Conservation (phyloP, 2,797 vertebrate genomes). For the Rhynchonycteris naso region DNA sequence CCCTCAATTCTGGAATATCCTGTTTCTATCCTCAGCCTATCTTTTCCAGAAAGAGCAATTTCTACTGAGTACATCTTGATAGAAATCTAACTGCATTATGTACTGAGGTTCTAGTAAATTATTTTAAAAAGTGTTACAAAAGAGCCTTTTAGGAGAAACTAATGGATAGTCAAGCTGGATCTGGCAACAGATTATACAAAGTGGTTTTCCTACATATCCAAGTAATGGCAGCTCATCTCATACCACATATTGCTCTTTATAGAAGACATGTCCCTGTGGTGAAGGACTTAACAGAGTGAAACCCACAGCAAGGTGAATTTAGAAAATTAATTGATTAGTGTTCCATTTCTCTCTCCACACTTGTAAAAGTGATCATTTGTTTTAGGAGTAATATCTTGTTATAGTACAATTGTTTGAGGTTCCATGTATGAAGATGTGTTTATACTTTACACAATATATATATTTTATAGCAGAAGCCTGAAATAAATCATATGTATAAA, state of each 20-base stretch:
- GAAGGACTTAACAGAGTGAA: constrained; percentile 36
- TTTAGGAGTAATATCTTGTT: constrained; percentile 48
- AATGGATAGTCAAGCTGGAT: constrained; percentile 40
- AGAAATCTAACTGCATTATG: constrained; percentile 23
- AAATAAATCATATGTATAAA: constrained; percentile 13
- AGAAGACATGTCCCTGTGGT: neutral
- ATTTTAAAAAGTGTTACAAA: constrained; percentile 65
- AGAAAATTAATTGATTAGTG: constrained; percentile 62
- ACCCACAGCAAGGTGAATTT: neutral
- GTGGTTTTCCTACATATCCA: neutral
- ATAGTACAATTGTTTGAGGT: neutral
- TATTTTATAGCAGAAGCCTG: neutral
- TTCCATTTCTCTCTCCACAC: constrained; percentile 25
- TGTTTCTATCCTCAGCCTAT: neutral
- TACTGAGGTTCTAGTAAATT: constrained; percentile 34
- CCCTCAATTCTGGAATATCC: constrained; percentile 15
- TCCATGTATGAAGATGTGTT: constrained; percentile 52
- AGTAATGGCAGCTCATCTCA: constrained; percentile 16
- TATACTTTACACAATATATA: neutral
- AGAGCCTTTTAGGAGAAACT: constrained; percentile 56
- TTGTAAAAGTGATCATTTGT: constrained; percentile 47
- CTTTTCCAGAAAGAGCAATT: constrained; percentile 45
- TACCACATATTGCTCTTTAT: constrained; percentile 31
- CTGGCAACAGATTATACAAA: constrained; percentile 45
- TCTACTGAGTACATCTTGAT: neutral